These are phyloP conservation scores for Melanaphis sacchari DNA, from an alignment of 1,140 invertebrate genomes.

Conservation along the genomic window DNA sequence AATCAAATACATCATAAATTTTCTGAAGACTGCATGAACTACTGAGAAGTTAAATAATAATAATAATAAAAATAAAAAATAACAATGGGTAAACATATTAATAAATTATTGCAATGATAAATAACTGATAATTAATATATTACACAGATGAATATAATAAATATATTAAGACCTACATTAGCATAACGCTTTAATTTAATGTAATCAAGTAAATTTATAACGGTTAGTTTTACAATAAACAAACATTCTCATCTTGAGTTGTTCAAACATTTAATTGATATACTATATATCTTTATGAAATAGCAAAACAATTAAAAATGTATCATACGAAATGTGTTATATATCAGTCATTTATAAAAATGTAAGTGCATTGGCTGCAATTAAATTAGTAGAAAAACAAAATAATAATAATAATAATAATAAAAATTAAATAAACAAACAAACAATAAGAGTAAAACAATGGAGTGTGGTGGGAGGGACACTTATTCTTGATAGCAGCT, in stretches of 20 bases:
- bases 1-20: neutral
- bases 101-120: neutral
- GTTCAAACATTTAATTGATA: neutral
- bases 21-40: neutral
- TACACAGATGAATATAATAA: neutral
- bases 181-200: neutral
- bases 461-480: constrained; percentile 28
- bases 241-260: neutral
- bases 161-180: neutral
- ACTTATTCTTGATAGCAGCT: neutral
- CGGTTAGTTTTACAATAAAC: neutral
- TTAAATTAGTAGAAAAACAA: constrained; percentile 5
- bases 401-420: neutral
- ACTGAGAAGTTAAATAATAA: neutral
- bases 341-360: neutral
- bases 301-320: neutral
- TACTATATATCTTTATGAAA: neutral
- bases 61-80: neutral
- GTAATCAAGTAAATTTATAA: neutral
- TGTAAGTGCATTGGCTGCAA: neutral
- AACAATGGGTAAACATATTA: neutral
- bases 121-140: neutral
- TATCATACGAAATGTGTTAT: neutral
- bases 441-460: neutral
- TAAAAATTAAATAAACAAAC: neutral